Conservation (phyloP, 2,797 vertebrate genomes). For the Acrossocheilus fasciatus region DNA sequence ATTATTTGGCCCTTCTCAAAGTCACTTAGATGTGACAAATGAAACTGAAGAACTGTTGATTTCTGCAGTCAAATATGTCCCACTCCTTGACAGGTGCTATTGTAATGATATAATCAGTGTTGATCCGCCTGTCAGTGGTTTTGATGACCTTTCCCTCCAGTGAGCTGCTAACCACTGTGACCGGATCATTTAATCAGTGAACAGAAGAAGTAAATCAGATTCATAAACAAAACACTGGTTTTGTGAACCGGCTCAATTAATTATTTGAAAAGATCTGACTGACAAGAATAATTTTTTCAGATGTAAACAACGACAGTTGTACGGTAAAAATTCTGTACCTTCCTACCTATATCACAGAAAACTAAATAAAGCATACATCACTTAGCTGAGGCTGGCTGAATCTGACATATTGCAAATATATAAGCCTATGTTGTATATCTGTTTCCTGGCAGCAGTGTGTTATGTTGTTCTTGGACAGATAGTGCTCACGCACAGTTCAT, state of each 20-base stretch:
- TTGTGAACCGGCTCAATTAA: not conserved
- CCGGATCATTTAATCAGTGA: too few species aligned
- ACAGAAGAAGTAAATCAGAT: too few species aligned
- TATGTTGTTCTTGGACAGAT: not conserved
- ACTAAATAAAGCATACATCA: not conserved
- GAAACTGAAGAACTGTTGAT: not conserved
- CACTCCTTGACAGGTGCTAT: not conserved
- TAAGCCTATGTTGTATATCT: not conserved
- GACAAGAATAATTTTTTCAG: not conserved
- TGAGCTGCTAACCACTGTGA: too few species aligned
- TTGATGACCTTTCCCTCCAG: too few species aligned
- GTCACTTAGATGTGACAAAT: not conserved
- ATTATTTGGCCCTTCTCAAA: not conserved
- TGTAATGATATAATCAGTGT: not conserved
- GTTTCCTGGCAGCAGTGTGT: constrained; percentile 1
- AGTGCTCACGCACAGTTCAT: not conserved
- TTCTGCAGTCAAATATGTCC: not conserved
- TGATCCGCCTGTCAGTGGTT: not conserved
- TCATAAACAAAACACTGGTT: not conserved
- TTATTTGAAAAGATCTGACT: not conserved
- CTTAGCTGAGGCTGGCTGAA: not conserved
- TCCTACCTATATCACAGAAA: not conserved
- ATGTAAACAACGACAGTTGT: not conserved
- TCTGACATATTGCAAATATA: not conserved
- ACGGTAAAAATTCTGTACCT: not conserved